These are phyloP conservation scores for Drymonia ruficornis DNA, from an alignment of 2,888 invertebrate genomes.

Conservation along the genomic window DNA sequence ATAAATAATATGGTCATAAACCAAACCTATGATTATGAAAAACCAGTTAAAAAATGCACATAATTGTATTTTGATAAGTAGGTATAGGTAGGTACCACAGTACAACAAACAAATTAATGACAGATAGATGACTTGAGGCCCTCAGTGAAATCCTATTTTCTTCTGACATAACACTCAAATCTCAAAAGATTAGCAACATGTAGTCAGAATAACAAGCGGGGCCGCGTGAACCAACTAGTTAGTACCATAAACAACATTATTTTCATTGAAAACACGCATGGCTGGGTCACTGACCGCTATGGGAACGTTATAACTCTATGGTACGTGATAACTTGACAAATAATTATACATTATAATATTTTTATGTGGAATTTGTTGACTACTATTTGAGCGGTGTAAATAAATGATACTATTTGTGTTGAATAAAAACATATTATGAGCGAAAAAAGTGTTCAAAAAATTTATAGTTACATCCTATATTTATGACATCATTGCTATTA, in stretches of 20 bases:
- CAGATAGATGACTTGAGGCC: too few relatives aligned
- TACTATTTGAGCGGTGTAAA: neutral
- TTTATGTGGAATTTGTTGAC: slow-evolving; percentile 4
- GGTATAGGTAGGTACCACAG: too few relatives aligned
- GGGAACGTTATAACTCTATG: slow-evolving; percentile 37
- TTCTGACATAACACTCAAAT: neutral
- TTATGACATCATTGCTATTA: too few relatives aligned
- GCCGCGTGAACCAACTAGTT: slow-evolving; percentile 18
- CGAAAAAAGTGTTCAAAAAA: too few relatives aligned
- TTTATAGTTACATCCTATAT: too few relatives aligned
- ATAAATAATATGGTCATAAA: too few relatives aligned
- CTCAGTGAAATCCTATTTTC: too few relatives aligned
- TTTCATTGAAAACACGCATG: slow-evolving; percentile 29
- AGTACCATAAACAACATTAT: slow-evolving; percentile 37
- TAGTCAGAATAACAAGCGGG: slow-evolving; percentile 13
- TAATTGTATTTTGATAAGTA: too few relatives aligned
- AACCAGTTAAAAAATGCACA: too few relatives aligned
- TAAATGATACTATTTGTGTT: neutral
- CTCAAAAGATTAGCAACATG: neutral
- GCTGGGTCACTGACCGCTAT: slow-evolving; percentile 41
- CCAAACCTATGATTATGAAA: too few relatives aligned
- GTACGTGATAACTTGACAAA: slow-evolving; percentile 32
- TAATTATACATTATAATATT: slow-evolving; percentile 27
- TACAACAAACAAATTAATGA: too few relatives aligned
- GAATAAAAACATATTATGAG: too few relatives aligned